These are phyloP conservation scores for Asteroscopus sphinx DNA, from an alignment of 2,888 invertebrate species.

Conservation along the genomic window DNA sequence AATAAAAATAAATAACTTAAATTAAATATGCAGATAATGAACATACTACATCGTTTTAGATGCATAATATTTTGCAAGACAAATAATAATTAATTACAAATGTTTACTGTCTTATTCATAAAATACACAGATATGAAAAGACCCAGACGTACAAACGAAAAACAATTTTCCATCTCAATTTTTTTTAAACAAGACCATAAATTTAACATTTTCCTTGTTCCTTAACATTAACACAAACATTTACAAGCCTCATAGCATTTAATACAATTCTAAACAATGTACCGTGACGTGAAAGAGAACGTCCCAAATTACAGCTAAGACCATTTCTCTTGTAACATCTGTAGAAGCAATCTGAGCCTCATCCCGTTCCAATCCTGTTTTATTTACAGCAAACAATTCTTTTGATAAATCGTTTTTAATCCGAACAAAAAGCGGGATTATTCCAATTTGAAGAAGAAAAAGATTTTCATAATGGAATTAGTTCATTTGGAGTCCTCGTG, in stretches of 20 bases:
- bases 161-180: conserved; percentile 16
- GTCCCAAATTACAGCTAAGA: conserved; percentile 40
- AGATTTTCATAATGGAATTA: conserved; percentile 67
- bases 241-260: conserved; percentile 42
- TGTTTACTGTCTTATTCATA: too few relatives aligned
- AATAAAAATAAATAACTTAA: too few relatives aligned
- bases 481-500: conserved; percentile 55
- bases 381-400: conserved; percentile 64
- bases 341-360: conserved; percentile 51
- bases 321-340: conserved; percentile 63
- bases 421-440: conserved; percentile 65
- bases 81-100: too few relatives aligned
- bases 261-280: conserved; percentile 34
- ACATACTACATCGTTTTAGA: too few relatives aligned
- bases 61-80: too few relatives aligned
- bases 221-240: conserved; percentile 44
- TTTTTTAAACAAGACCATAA: conserved; percentile 17
- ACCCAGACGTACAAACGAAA: neutral
- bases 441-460: conserved; percentile 59
- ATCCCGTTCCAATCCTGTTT: conserved; percentile 56
- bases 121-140: neutral
- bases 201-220: conserved; percentile 24
- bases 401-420: conserved; percentile 71
- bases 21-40: too few relatives aligned
- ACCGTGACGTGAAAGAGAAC: conserved; percentile 7